A percentile compares a stretch with the other conserved stretches of the same genome.
Conservation (phyloP, 1,140 invertebrate genomes). For the Bombus difficillimus region DNA sequence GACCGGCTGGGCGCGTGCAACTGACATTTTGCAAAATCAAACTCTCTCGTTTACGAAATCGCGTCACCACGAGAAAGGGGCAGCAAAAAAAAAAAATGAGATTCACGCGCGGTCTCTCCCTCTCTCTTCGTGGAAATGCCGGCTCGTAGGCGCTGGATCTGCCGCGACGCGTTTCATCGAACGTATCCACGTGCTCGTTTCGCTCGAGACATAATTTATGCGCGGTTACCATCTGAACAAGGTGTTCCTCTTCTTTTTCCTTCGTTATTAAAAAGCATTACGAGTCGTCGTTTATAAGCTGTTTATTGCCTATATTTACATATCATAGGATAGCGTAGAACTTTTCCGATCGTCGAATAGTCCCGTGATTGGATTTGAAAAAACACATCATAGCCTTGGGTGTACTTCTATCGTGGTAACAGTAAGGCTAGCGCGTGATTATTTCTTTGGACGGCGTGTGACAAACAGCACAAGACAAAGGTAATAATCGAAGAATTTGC, state of each 20-base stretch:
- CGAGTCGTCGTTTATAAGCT: background rate
- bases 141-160: background rate
- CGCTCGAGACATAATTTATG: slow-evolving; percentile 30
- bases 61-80: background rate
- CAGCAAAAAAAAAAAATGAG: background rate
- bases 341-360: background rate
- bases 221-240: slow-evolving; percentile 12
- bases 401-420: no score
- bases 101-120: background rate
- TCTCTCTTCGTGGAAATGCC: background rate
- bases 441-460: background rate
- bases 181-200: background rate
- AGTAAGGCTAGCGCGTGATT: background rate
- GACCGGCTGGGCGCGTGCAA: slow-evolving; percentile 13
- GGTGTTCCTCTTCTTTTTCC: background rate
- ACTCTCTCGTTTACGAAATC: slow-evolving; percentile 34
- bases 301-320: background rate
- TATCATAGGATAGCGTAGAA: background rate
- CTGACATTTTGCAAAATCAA: slow-evolving; percentile 52
- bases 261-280: slow-evolving; percentile 6
- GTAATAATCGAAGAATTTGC: no score
- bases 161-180: background rate
- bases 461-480: no score
- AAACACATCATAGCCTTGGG: background rate
- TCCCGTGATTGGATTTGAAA: background rate